A percentile compares a stretch with the other conserved stretches of the same genome.
Evolutionary conservation across 2,797 vertebrate genomes (phyloP).

Genomic region (Acanthurus tractus): DNA sequence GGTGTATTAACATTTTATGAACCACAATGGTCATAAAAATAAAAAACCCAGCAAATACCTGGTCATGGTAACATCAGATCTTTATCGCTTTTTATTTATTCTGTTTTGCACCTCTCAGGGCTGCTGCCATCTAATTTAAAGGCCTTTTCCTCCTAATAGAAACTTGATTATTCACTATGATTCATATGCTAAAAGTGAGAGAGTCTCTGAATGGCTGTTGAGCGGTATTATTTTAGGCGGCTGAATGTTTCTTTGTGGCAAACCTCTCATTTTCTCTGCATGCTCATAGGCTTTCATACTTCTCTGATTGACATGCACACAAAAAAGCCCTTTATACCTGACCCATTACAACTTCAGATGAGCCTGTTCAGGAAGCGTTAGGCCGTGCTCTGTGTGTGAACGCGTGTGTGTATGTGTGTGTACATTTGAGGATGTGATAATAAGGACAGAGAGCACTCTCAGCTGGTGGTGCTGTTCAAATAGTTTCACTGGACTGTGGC

Average conservation of each 20-base stretch:
- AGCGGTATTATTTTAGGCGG: constrained; percentile 75
- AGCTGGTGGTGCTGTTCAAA: constrained; percentile 56
- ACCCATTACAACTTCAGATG: constrained; percentile 82
- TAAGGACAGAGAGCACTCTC: constrained; percentile 60
- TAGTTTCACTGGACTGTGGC: constrained; percentile 50
- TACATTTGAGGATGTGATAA: constrained; percentile 52
- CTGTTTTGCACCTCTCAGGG: constrained; percentile 42
- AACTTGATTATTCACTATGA: constrained; percentile 68
- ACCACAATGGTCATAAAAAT: constrained; percentile 13
- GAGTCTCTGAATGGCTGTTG: constrained; percentile 71
- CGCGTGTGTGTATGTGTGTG: constrained; percentile 9
- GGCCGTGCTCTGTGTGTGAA: constrained; percentile 32
- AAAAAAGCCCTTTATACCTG: constrained; percentile 82
- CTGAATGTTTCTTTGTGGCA: constrained; percentile 82
- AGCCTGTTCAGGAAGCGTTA: constrained; percentile 63
- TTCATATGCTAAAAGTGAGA: constrained; percentile 77
- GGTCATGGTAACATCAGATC: constrained; percentile 60
- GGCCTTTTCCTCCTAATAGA: constrained; percentile 45
- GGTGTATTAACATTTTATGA: constrained; percentile 42
- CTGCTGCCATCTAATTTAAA: constrained; percentile 63
- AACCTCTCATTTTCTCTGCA: constrained; percentile 84
- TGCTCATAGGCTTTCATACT: constrained; percentile 80
- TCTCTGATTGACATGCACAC: constrained; percentile 83
- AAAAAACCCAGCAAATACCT: constrained; percentile 43
- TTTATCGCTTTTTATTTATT: constrained; percentile 55